These are phyloP conservation scores for Andrena minutula DNA, from an alignment of 2,888 invertebrate genomes.

Conservation along the genomic window DNA sequence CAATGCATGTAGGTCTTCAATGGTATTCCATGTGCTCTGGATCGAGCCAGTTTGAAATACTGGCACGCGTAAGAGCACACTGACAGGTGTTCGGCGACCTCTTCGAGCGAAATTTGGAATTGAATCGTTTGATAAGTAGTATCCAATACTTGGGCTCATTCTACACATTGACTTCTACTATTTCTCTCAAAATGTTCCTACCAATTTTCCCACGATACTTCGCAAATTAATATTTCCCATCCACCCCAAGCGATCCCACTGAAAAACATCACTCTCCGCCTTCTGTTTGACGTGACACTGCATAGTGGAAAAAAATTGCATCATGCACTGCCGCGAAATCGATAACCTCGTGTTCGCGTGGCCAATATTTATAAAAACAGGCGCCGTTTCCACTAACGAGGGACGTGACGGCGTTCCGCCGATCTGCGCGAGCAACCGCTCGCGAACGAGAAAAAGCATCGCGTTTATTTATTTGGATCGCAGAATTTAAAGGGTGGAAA, in stretches of 20 bases:
- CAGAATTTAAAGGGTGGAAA: slow-evolving; percentile 4
- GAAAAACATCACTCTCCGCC: not conserved
- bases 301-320: slow-evolving; percentile 22
- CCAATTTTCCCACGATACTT: not conserved
- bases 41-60: not conserved
- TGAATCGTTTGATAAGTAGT: not conserved
- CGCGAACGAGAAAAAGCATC: too few species aligned
- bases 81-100: slow-evolving; percentile 3
- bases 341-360: slow-evolving; percentile 18
- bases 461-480: slow-evolving; percentile 2
- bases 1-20: not conserved
- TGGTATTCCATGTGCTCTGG: slow-evolving; percentile 4
- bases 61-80: not conserved
- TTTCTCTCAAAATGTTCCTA: too few species aligned
- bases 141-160: not conserved
- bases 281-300: not conserved
- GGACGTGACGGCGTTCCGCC: not conserved
- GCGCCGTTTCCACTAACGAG: not conserved
- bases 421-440: not conserved
- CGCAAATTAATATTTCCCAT: not conserved
- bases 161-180: not conserved
- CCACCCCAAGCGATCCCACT: not conserved
- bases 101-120: not conserved
- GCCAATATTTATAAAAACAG: slow-evolving; percentile 32
- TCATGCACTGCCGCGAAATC: slow-evolving; percentile 12